Conservation (phyloP, 2,888 invertebrate genomes). For the Mimas tiliae region DNA sequence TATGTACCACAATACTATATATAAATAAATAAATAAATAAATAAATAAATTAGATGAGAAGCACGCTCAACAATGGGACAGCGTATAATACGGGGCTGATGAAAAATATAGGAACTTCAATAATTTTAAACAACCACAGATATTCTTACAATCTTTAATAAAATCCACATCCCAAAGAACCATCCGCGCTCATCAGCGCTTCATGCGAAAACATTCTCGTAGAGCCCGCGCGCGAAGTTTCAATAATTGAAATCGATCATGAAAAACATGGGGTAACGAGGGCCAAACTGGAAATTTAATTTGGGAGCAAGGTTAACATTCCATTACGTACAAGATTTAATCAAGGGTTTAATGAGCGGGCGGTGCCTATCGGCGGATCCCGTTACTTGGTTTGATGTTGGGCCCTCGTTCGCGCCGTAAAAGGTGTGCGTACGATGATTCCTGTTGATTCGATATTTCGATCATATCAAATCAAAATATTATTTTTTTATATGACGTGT, state of each 20-base stretch:
- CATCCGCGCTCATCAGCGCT: background rate
- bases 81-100: too few species aligned
- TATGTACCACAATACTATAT: too few species aligned
- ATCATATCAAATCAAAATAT: background rate
- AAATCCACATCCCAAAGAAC: background rate
- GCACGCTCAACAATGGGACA: too few species aligned
- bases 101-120: too few species aligned
- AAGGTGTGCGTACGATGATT: constrained; percentile 21
- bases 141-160: background rate
- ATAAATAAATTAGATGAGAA: too few species aligned
- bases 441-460: constrained; percentile 15
- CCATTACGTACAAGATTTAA: constrained; percentile 32
- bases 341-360: constrained; percentile 31
- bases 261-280: constrained; percentile 27
- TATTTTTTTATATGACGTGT: background rate
- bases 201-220: background rate
- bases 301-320: constrained; percentile 30
- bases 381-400: constrained; percentile 25
- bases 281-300: constrained; percentile 31
- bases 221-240: constrained; percentile 21
- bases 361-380: constrained; percentile 22
- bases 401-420: constrained; percentile 17
- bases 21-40: too few species aligned
- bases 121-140: background rate
- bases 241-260: constrained; percentile 30